Percentiles rank a stretch among this genome's conserved stretches.
These are phyloP conservation scores for Neodon shergylaensis DNA, from an alignment of 2,113 vertebrate genomes.

Conservation along the genomic window DNA sequence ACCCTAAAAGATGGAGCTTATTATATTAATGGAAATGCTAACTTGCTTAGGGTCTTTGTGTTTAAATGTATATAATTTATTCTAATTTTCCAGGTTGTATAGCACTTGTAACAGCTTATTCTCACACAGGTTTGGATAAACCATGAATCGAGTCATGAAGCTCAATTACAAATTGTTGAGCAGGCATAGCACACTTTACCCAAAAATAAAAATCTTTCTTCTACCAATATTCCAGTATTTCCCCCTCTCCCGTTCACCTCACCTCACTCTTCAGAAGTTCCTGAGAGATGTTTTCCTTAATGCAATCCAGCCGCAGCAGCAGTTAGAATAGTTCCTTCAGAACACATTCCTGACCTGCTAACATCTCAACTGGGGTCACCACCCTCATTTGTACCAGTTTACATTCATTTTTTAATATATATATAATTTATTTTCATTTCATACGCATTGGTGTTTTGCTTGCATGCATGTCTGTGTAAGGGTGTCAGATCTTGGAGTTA, in stretches of 20 bases:
- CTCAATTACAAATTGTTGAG: background rate
- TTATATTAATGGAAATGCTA: slow-evolving; percentile 4
- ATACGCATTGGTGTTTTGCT: too few species aligned
- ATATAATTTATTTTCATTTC: too few species aligned
- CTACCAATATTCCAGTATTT: background rate
- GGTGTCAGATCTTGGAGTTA: too few species aligned
- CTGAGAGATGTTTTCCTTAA: background rate
- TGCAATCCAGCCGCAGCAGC: background rate
- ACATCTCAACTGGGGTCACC: background rate
- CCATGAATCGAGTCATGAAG: background rate
- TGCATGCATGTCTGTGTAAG: too few species aligned
- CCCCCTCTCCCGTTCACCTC: background rate
- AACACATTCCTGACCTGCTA: background rate
- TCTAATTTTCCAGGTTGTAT: background rate
- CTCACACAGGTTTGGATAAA: background rate
- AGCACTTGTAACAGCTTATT: background rate
- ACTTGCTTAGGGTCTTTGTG: background rate
- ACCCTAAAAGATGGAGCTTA: background rate
- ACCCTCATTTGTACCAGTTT: background rate
- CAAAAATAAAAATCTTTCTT: slow-evolving; percentile 13
- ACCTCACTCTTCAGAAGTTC: background rate
- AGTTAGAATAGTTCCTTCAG: background rate
- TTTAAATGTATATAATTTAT: background rate
- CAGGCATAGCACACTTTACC: background rate
- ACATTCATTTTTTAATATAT: too few species aligned